A percentile compares a stretch with the other conserved stretches of the same genome.
phyloP scores from a whole-genome alignment of 2,888 invertebrate species.

The Melikaiella ostensackeni region DNA sequence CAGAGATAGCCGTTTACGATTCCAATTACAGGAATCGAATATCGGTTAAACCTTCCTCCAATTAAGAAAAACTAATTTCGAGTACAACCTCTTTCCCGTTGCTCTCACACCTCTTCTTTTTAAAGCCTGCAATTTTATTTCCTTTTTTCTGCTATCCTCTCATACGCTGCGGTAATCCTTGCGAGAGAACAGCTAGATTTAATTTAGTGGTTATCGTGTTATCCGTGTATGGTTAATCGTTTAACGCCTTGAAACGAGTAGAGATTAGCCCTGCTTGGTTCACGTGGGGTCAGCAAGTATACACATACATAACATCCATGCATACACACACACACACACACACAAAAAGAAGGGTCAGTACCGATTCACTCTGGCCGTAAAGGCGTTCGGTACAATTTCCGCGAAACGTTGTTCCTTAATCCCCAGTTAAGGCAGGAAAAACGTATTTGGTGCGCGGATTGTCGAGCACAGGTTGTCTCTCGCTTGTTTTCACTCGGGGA shows the following conservation, averaged over 20 bases:
- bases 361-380: slow-evolving; percentile 34
- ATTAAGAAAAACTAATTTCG: slow-evolving; percentile 75
- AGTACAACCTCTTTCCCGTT: slow-evolving; percentile 47
- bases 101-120: slow-evolving; percentile 12
- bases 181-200: slow-evolving; percentile 64
- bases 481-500: background rate
- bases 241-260: slow-evolving; percentile 62
- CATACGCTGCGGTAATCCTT: slow-evolving; percentile 59
- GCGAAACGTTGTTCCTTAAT: background rate
- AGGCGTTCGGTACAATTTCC: slow-evolving; percentile 44
- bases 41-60: slow-evolving; percentile 60
- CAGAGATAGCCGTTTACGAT: slow-evolving; percentile 53
- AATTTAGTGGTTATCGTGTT: slow-evolving; percentile 70
- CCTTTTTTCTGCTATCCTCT: slow-evolving; percentile 43
- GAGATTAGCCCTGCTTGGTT: slow-evolving; percentile 39
- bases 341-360: background rate
- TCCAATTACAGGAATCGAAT: slow-evolving; percentile 57
- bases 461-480: slow-evolving; percentile 37
- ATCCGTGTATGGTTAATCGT: slow-evolving; percentile 65
- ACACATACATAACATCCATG: too few species aligned
- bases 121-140: slow-evolving; percentile 42
- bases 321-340: too few species aligned
- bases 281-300: slow-evolving; percentile 46
- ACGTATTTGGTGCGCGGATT: slow-evolving; percentile 48
- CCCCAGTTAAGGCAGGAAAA: slow-evolving; percentile 38